Percentiles rank a stretch among this genome's conserved stretches.
Evolutionary conservation across 92 coral and sea anemone genomes (phyloP).

Genomic region (Virgularia gustaviana): DNA sequence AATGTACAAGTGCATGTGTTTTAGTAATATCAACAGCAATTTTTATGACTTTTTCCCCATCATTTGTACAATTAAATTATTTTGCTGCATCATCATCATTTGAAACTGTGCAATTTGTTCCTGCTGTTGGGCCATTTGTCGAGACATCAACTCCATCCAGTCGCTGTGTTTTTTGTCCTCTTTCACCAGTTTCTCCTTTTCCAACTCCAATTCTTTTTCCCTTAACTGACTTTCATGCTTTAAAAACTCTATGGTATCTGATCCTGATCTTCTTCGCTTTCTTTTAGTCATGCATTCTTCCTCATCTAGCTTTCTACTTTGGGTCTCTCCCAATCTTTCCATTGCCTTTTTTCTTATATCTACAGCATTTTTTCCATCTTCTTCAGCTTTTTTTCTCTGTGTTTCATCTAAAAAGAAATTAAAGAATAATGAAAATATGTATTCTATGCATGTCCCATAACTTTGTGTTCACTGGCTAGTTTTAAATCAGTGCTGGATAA

Average conservation of each 20-base stretch:
- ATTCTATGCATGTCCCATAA: too few species aligned
- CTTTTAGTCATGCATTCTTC: not conserved
- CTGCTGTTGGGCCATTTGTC: not conserved
- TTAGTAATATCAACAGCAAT: too few species aligned
- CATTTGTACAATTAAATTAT: too few species aligned
- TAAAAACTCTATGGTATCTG: not conserved
- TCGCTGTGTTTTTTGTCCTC: not conserved
- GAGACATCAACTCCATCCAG: not conserved
- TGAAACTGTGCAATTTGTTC: not conserved
- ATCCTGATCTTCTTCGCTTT: not conserved
- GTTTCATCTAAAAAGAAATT: not conserved
- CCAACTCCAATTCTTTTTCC: not conserved
- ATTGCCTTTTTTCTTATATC: too few species aligned
- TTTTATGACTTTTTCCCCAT: too few species aligned
- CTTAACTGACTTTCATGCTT: not conserved
- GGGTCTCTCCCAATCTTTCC: constrained; percentile 1
- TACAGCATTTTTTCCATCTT: not conserved
- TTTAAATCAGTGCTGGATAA: too few species aligned
- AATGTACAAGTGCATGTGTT: too few species aligned
- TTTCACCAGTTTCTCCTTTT: not conserved
- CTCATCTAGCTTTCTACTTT: not conserved
- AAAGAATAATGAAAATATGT: not conserved
- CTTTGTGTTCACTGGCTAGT: too few species aligned
- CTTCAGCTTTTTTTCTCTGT: not conserved
- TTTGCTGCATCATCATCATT: not conserved